phyloP scores from a whole-genome alignment of 1,140 invertebrate genomes.

The Diprion similis region DNA sequence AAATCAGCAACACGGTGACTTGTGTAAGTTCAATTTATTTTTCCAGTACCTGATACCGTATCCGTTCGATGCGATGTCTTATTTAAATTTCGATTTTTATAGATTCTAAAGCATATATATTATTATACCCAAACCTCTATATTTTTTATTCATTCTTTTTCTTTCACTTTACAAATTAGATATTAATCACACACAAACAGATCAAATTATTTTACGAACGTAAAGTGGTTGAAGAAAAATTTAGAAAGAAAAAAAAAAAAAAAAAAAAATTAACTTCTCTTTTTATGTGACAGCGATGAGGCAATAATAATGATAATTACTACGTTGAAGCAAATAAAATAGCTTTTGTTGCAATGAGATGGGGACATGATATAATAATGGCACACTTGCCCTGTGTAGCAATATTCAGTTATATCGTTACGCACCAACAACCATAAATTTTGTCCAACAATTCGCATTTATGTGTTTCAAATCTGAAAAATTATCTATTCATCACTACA shows the following conservation, averaged over 20 bases:
- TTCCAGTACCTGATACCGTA: neutral
- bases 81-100: neutral
- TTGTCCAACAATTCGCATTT: neutral
- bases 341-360: constrained; percentile 16
- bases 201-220: neutral
- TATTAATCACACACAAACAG: neutral
- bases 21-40: neutral
- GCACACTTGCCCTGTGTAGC: neutral
- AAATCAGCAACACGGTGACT: neutral
- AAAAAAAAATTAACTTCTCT: neutral
- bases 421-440: neutral
- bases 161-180: no score
- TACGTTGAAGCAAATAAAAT: neutral
- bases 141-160: no score
- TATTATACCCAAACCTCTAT: neutral
- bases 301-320: neutral
- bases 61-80: neutral
- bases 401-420: neutral
- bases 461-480: no score
- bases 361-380: constrained; percentile 5
- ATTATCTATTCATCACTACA: no score
- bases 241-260: neutral
- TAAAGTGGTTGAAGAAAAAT: neutral
- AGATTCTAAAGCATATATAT: neutral
- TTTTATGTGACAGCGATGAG: neutral